A percentile compares a stretch with the other conserved stretches of the same genome.
These are phyloP conservation scores for Pedicia rivosa DNA, from an alignment of 2,888 invertebrate species.

Conservation along the genomic window DNA sequence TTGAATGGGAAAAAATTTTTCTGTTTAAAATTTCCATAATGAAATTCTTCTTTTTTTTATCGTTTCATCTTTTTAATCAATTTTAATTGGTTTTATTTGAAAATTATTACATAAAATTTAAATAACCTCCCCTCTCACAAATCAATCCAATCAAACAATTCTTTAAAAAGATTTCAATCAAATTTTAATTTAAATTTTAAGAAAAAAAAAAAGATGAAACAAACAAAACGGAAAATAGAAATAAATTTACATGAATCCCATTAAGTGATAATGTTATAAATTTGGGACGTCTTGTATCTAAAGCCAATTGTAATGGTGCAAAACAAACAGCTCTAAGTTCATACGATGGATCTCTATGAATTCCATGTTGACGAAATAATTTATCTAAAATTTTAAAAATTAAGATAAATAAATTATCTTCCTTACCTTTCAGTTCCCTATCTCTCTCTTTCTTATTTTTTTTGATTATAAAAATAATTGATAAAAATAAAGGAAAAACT, in stretches of 20 bases:
- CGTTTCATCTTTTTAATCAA: too few species aligned
- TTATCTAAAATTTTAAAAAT: slow-evolving; percentile 40
- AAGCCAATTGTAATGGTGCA: slow-evolving; percentile 65
- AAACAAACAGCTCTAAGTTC: slow-evolving; percentile 74
- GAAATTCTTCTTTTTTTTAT: too few species aligned
- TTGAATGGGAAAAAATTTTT: too few species aligned
- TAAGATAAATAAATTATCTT: slow-evolving; percentile 5
- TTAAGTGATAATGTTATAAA: slow-evolving; percentile 68
- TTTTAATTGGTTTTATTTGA: too few species aligned
- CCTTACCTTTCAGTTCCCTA: neutral
- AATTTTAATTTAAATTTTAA: too few species aligned
- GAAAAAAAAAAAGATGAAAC: neutral
- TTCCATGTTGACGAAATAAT: slow-evolving; percentile 63
- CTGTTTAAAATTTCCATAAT: too few species aligned
- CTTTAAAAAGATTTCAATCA: too few species aligned
- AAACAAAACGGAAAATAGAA: neutral
- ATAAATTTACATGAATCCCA: slow-evolving; percentile 68
- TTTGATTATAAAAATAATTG: too few species aligned
- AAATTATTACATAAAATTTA: too few species aligned
- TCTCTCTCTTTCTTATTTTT: neutral
- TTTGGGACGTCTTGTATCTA: slow-evolving; percentile 77
- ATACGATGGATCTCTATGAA: slow-evolving; percentile 61
- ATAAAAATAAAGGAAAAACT: slow-evolving; percentile 18
- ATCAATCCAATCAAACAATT: too few species aligned
- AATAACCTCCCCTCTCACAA: too few species aligned